Base-by-base conservation (phyloP, 2,113 vertebrate species). In the Ciconia maguari region DNA sequence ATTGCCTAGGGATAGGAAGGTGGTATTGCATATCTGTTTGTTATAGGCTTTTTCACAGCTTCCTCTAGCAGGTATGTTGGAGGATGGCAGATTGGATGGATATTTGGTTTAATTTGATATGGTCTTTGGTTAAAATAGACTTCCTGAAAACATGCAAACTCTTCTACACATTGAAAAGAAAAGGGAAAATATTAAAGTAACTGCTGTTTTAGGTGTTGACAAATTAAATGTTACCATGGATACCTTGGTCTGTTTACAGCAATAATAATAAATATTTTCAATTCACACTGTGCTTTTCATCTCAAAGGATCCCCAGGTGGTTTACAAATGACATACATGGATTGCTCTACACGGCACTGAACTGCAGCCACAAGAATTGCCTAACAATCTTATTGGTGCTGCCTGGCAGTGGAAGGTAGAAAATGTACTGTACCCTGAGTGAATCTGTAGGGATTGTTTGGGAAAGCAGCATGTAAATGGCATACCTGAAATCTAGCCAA, bases 181-280 rank as follows among this genome's bases (percentile, higher is more conserved):
- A 80, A 61, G 25, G 42, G 30, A 62, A 84, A 76, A 60, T 52
- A 41, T 51, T 49, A 48, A 70, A 90, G 38, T 52, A 66, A 68
- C 26, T 82, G 44, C 29, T 78, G 42, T 9, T 78, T 79, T 75
- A 62, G 61, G 34, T 75, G 42, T 77, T 92, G 52, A n/a, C 32
- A 60, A 72, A 92, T 75, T 48, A 83, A 83, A 90, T 49, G 52
- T 93, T 77, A 42, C 70, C 65, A 94, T 83, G 52, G 81, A 83
- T 66, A 85, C 76, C 13, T 30, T 46, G 42, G 12, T 76, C 64
- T 91, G 90, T 91, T 94, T 93, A 77, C 52, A 96, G 68, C 75
- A 89, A 86, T 90, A 93, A 84, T 90, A 60, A 85, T 82, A 89
- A 94, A 84, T 91, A 90, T 86, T 91, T 94, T 91, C 44, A 38